phyloP scores from a whole-genome alignment of 2,888 invertebrate genomes.

The Poecilobothrus nobilitatus region DNA sequence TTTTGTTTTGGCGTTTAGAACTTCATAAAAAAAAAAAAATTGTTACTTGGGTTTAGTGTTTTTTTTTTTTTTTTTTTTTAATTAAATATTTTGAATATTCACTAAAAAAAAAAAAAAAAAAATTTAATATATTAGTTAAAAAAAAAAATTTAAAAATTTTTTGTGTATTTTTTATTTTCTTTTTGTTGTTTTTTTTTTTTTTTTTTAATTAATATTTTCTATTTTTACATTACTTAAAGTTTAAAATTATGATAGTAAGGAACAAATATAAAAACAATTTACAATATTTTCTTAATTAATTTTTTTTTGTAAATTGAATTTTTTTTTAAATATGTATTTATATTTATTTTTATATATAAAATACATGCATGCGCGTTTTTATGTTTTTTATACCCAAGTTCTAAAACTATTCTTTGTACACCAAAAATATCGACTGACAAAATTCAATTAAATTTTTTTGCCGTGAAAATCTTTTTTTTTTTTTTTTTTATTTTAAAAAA shows the following conservation, averaged over 20 bases:
- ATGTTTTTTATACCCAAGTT: neutral
- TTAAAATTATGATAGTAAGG: neutral
- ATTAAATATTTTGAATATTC: no score
- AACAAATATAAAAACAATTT: slow-evolving; percentile 3
- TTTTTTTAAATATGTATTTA: no score
- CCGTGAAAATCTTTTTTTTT: neutral
- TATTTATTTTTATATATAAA: neutral
- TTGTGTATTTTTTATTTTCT: no score
- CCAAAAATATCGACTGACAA: slow-evolving; percentile 2
- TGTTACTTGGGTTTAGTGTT: neutral
- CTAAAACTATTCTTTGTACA: slow-evolving; percentile 2
- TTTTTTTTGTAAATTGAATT: neutral
- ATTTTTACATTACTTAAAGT: neutral
- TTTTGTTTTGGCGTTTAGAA: slow-evolving; percentile 2
- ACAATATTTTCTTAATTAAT: neutral
- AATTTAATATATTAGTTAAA: neutral
- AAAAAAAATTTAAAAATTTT: neutral
- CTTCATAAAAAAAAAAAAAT: neutral
- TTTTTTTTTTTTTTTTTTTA: neutral
- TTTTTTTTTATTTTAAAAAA: neutral
- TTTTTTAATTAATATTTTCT: neutral
- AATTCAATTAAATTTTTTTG: neutral
- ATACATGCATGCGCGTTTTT: neutral
- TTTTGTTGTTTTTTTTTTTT: neutral
- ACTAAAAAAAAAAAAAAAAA: no score